Percentiles rank a stretch among this genome's conserved stretches.
These are phyloP conservation scores for Platerodrilus igneus DNA, from an alignment of 2,888 invertebrate species.

Conservation along the genomic window DNA sequence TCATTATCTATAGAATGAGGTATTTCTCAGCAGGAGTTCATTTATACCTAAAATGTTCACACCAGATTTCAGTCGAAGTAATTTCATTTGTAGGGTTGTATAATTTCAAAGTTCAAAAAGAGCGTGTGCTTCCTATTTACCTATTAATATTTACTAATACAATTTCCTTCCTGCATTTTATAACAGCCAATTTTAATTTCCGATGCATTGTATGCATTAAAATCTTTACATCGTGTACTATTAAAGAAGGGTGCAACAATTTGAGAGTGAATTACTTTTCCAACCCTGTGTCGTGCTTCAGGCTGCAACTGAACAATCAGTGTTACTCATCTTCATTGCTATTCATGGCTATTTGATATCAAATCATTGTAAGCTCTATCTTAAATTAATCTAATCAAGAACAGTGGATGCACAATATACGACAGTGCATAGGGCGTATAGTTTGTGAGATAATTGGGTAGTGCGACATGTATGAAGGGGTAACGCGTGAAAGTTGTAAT, in stretches of 20 bases:
- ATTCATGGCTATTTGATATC: conserved; percentile 41
- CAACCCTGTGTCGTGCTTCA: conserved; percentile 21
- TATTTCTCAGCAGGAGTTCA: too few species aligned
- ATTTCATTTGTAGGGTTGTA: too few species aligned
- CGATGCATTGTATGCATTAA: conserved; percentile 29
- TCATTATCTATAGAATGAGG: too few species aligned
- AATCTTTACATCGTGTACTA: conserved; percentile 29
- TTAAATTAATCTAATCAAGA: conserved; percentile 40
- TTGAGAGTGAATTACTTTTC: conserved; percentile 17
- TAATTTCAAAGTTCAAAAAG: too few species aligned
- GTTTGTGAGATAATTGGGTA: too few species aligned
- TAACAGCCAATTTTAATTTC: conserved; percentile 32
- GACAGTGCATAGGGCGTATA: too few species aligned
- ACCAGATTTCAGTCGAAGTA: too few species aligned
- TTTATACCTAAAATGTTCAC: too few species aligned
- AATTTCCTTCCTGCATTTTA: conserved; percentile 3
- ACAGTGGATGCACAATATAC: too few species aligned
- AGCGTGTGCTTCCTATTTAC: too few species aligned
- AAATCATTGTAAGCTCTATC: conserved; percentile 38
- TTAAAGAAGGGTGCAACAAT: conserved; percentile 28
- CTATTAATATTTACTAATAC: too few species aligned
- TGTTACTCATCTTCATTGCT: conserved; percentile 41
- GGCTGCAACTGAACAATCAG: conserved; percentile 38
- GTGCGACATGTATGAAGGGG: conserved; percentile 15
- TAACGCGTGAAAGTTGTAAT: too few species aligned